phyloP scores from a whole-genome alignment of 2,113 vertebrate genomes.

The Menura novaehollandiae region DNA sequence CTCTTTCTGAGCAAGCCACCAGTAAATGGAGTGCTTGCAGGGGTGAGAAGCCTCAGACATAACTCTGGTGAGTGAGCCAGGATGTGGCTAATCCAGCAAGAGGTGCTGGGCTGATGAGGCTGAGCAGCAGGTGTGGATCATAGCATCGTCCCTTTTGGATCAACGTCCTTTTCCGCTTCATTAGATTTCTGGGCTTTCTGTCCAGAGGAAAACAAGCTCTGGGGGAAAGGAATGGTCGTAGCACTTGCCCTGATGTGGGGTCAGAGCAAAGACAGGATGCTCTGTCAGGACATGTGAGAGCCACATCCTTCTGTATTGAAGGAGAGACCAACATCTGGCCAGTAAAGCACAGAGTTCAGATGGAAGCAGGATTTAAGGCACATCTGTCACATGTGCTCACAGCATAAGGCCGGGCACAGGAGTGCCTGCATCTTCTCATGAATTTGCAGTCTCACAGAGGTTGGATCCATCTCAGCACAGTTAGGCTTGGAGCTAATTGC shows the following conservation, averaged over 20 bases:
- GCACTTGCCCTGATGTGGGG: not conserved
- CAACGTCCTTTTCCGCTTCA: not conserved
- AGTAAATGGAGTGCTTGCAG: not conserved
- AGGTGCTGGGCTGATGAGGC: not conserved
- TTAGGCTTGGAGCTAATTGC: not conserved
- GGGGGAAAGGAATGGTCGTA: not conserved
- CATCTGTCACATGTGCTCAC: not conserved
- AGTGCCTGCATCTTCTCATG: not conserved
- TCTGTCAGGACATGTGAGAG: not conserved
- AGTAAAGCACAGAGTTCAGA: not conserved
- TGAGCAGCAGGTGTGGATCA: not conserved
- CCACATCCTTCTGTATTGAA: not conserved
- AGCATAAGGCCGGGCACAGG: not conserved
- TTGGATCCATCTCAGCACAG: not conserved
- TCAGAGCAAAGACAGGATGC: not conserved
- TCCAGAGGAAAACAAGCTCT: not conserved
- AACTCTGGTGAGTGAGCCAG: not conserved
- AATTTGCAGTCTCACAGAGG: not conserved
- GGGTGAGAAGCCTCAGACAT: not conserved
- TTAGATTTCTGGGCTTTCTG: not conserved
- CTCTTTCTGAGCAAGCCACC: not conserved
- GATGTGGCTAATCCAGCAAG: not conserved
- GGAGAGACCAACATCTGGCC: not conserved
- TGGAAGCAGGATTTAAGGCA: not conserved
- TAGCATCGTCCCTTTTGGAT: too few relatives aligned